Evolutionary conservation across 2,113 vertebrate genomes (phyloP).

Genomic region (Poeciliopsis turrubarensis): DNA sequence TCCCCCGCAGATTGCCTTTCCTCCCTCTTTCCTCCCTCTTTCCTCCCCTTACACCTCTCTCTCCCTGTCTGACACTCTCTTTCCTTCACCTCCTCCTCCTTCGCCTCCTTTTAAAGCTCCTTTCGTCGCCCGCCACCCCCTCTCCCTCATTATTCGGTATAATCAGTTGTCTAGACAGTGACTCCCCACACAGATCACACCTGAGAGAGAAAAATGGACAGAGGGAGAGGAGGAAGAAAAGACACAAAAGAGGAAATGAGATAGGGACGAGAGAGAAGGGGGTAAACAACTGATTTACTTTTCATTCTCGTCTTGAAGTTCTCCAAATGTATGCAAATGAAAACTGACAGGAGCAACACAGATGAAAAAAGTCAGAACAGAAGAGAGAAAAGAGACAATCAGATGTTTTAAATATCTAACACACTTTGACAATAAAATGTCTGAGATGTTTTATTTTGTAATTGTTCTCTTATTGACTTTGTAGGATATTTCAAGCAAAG

Average conservation of each 20-base stretch:
- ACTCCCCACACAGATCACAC: constrained; percentile 68
- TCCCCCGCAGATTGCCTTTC: constrained; percentile 22
- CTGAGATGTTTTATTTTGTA: neutral
- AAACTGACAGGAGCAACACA: constrained; percentile 25
- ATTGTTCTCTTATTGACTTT: neutral
- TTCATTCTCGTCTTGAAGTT: constrained; percentile 16
- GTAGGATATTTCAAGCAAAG: too few species aligned
- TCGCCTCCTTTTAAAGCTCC: constrained; percentile 36
- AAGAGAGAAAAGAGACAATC: neutral
- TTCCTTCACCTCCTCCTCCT: constrained; percentile 26
- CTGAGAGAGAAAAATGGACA: constrained; percentile 48
- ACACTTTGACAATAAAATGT: neutral
- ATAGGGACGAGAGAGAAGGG: constrained; percentile 31
- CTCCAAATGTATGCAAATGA: constrained; percentile 18
- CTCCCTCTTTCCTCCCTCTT: constrained; percentile 13
- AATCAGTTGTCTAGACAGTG: constrained; percentile 78
- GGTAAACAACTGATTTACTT: constrained; percentile 45
- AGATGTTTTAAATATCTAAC: neutral
- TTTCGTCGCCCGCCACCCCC: constrained; percentile 21
- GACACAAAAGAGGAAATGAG: constrained; percentile 41
- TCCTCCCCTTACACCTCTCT: constrained; percentile 19
- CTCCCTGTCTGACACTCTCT: constrained; percentile 35
- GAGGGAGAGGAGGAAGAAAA: constrained; percentile 20
- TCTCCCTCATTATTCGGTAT: constrained; percentile 69
- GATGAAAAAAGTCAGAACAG: neutral